These are phyloP conservation scores for Cydia amplana DNA, from an alignment of 1,140 invertebrate species.

Conservation along the genomic window DNA sequence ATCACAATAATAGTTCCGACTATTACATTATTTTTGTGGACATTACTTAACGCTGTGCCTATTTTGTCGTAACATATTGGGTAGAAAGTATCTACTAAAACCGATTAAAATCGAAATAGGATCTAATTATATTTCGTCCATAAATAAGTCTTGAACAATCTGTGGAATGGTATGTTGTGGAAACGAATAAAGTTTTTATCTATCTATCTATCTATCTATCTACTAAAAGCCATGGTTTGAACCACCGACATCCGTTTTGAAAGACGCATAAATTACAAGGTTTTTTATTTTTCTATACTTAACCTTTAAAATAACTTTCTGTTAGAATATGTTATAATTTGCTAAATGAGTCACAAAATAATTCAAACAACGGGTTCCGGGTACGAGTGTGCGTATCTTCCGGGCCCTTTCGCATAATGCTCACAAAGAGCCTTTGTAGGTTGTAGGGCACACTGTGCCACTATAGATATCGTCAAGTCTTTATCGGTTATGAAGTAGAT, in stretches of 20 bases:
- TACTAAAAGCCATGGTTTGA: no score
- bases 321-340: not conserved
- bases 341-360: slow-evolving; percentile 44
- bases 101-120: no score
- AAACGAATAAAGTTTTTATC: no score
- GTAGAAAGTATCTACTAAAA: no score
- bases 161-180: no score
- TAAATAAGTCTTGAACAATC: no score
- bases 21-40: no score
- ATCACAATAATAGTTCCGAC: no score
- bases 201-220: no score
- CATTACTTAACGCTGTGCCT: no score
- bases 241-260: not conserved
- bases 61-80: no score
- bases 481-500: slow-evolving; percentile 4
- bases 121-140: no score
- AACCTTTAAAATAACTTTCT: not conserved
- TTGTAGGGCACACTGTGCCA: slow-evolving; percentile 39
- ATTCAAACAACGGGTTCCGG: slow-evolving; percentile 49
- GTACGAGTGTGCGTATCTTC: slow-evolving; percentile 39
- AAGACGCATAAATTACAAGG: not conserved
- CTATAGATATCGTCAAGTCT: not conserved
- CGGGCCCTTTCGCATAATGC: slow-evolving; percentile 42
- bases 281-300: not conserved
- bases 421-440: slow-evolving; percentile 46